Evolutionary conservation across 2,797 vertebrate species (phyloP), one percentile per base, ranked within the genome.

Genomic region (Typhlichthys subterraneus): DNA sequence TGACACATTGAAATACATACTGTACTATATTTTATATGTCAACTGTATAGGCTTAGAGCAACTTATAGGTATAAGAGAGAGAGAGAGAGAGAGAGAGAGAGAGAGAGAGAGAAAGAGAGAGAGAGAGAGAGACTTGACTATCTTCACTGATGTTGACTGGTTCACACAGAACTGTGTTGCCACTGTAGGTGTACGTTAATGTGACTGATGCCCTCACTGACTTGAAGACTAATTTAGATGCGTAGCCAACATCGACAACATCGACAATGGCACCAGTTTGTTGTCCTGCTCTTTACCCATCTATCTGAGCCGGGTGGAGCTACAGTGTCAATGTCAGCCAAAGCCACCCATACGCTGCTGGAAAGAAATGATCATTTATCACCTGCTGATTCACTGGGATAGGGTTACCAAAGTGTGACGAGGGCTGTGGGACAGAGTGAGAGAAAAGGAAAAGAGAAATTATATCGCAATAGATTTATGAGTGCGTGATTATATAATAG

Each of bases 301-400:
- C 75, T 80, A 64, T 77, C 73, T 11, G 65, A 83, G 70, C 10
- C 17, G 77, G 86, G 85, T 87, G 76, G 68, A 67, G 70, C 77
- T 61, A 67, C 76, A 65, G 88, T 86, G 82, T 91, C 86, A 90
- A 85, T 86, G 82, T 91, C 86, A 90, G 86, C 73, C n/a, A 80
- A 91, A 92, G 88, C 89, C 86, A 90, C 85, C 87, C 88, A 80
- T 85, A 84, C 87, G 89, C 86, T 84, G 86, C 89, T 91, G 90
- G 90, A 92, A 89, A 94, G 88, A 91, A 89, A 91, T 91, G 86
- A 90, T 92, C 92, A 93, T 94, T 94, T 94, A 92, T 94, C 93
- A 94, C 93, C 87, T 91, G 86, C 78, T 93, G 91, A 92, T 93
- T 94, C 89, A 92, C 85, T 71, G 85, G 86, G 90, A 91, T 95